phyloP scores from a whole-genome alignment of 2,888 invertebrate species.

The Cerceris rybyensis region DNA sequence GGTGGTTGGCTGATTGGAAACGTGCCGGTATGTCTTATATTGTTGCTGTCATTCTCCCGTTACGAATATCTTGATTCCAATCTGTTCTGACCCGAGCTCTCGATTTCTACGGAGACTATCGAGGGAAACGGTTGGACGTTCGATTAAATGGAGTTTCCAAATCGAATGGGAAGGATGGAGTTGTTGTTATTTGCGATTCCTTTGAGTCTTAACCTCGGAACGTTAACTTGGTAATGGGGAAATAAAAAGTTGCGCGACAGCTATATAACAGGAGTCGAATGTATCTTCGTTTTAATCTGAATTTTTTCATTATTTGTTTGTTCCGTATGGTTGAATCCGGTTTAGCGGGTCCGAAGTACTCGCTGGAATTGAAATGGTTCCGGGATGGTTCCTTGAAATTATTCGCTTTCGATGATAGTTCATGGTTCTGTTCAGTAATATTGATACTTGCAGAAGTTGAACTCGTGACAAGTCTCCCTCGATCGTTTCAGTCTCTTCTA shows the following conservation, averaged over 20 bases:
- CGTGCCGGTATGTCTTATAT: conserved; percentile 4
- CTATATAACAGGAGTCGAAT: background rate
- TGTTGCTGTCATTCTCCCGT: background rate
- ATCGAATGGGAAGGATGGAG: no score
- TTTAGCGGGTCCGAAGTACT: conserved; percentile 1
- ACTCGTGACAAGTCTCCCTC: background rate
- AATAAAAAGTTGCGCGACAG: background rate
- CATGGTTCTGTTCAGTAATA: conserved; percentile 1
- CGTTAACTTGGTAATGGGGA: background rate
- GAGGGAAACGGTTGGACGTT: no score
- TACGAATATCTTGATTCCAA: background rate
- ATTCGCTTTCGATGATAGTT: background rate
- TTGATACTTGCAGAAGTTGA: background rate
- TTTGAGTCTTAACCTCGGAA: background rate
- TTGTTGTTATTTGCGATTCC: no score
- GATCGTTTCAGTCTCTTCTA: conserved; percentile 4
- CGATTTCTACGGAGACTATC: background rate
- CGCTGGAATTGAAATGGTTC: background rate
- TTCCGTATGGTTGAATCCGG: background rate
- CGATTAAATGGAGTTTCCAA: no score
- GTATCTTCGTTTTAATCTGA: background rate
- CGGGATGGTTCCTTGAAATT: background rate
- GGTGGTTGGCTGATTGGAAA: conserved; percentile 2
- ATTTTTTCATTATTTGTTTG: background rate
- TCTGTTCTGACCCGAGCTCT: background rate